These are phyloP conservation scores for Upupa epops DNA, from an alignment of 2,113 vertebrate genomes.

Conservation along the genomic window DNA sequence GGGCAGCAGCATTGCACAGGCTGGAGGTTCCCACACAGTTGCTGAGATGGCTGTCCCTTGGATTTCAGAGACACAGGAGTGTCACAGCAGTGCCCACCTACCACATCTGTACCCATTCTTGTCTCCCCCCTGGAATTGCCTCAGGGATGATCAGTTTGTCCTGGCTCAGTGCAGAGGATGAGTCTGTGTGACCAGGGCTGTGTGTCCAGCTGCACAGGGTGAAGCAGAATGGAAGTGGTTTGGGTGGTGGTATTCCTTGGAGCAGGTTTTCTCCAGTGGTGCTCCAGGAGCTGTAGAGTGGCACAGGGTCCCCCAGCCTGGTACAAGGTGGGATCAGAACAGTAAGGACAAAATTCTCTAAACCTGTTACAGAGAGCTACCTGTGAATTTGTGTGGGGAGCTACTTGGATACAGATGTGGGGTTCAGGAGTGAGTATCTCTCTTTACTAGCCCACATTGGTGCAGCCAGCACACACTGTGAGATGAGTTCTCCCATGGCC, in stretches of 20 bases:
- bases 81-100: not conserved
- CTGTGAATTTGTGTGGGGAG: not conserved
- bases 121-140: not conserved
- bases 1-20: fast-evolving
- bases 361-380: not conserved
- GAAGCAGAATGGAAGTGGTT: not conserved
- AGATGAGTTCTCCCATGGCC: not conserved
- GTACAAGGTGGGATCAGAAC: not conserved
- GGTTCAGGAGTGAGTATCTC: not conserved
- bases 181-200: not conserved
- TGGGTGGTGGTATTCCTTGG: not conserved
- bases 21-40: no score
- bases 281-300: not conserved
- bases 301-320: not conserved
- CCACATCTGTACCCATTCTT: not conserved
- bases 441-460: no score
- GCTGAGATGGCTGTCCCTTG: not conserved
- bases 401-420: not conserved
- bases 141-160: not conserved
- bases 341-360: not conserved
- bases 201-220: not conserved
- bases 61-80: fast-evolving
- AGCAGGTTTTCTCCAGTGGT: not conserved
- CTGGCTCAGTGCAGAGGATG: not conserved
- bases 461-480: not conserved